Base-by-base conservation (phyloP, 2,113 vertebrate species). In the Montifringilla adamsi region DNA sequence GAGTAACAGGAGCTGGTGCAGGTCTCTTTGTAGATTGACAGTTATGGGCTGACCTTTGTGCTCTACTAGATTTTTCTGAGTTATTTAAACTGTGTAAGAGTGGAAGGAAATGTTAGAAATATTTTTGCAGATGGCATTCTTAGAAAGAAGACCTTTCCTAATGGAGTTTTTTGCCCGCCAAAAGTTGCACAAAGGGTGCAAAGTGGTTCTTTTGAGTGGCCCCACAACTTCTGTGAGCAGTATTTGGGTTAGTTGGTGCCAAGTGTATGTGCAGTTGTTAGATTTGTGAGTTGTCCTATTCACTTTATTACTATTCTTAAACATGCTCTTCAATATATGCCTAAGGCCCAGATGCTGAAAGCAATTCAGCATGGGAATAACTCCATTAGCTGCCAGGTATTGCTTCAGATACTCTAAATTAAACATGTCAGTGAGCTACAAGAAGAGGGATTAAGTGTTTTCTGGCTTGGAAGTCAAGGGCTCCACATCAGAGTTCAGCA, bases 371-470 rank as follows among this genome's bases (percentile, higher is more conserved):
- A 23, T 3, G 3, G 39, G 27, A 80, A 35, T 85, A 73, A n/a
- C 13, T 76, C 44, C 24, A 24, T 28, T 76, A 56, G 55, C 26
- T 84, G 35, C 23, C 43, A 67, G 53, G 30, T 74, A 28, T 80
- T 85, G 39, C 72, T 85, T 84, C 59, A 83, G 41, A 69, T 96
- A 70, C 7, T 69, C 53, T 8, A 85, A 82, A 27, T 94, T 56
- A 79, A 86, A 68, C 11, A 3, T 44, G 47, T 64, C 7, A 16
- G 11, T 78, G 46, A 62, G 28, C 24, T 81, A 49, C 13, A 43
- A 35, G 77, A 91, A 63, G 55, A 81, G 8, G 26, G 26, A 74
- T 62, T 60, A 62, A 91, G 13, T 85, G 6, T 90, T 87, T 89
- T 84, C 64, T 91, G 35, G 27, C 39, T 33, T 86, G 44, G 24